Evolutionary conservation across 1,140 invertebrate genomes (phyloP).

Genomic region (Lepidurus apus): DNA sequence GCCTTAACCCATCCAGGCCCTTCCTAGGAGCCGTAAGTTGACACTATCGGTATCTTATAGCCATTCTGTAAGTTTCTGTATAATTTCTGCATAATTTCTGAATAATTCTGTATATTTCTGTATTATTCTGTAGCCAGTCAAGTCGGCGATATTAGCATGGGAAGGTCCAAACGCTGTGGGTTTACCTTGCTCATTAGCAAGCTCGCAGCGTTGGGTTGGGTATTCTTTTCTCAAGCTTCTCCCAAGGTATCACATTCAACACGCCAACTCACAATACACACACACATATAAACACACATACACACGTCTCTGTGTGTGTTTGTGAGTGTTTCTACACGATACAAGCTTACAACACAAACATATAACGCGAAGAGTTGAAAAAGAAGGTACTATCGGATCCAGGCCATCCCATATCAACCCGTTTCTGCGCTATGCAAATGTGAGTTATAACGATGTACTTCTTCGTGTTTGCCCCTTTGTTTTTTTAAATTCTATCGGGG

Average conservation of each 20-base stretch:
- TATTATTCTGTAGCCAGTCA: not conserved
- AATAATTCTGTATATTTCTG: not conserved
- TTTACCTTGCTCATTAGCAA: constrained; percentile 16
- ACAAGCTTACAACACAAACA: too few species aligned
- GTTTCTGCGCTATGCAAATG: not conserved
- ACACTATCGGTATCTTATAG: too few species aligned
- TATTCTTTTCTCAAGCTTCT: not conserved
- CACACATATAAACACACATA: not conserved
- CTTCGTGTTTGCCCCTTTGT: too few species aligned
- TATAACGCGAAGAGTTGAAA: too few species aligned
- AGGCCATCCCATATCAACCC: not conserved
- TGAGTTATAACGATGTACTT: not conserved
- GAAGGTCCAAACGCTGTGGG: not conserved
- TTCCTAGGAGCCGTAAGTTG: too few species aligned
- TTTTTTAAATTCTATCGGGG: too few species aligned
- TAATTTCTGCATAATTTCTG: too few species aligned
- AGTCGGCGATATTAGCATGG: constrained; percentile 12
- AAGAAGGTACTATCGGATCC: not conserved
- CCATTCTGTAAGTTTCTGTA: not conserved
- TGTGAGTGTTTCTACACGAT: not conserved
- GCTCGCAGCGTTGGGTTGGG: not conserved
- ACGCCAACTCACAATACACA: not conserved
- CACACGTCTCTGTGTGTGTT: not conserved
- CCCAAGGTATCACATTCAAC: not conserved
- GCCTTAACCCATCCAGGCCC: too few species aligned